Base-by-base conservation (phyloP, 2,113 vertebrate species). In the Aspidoscelis tigris region DNA sequence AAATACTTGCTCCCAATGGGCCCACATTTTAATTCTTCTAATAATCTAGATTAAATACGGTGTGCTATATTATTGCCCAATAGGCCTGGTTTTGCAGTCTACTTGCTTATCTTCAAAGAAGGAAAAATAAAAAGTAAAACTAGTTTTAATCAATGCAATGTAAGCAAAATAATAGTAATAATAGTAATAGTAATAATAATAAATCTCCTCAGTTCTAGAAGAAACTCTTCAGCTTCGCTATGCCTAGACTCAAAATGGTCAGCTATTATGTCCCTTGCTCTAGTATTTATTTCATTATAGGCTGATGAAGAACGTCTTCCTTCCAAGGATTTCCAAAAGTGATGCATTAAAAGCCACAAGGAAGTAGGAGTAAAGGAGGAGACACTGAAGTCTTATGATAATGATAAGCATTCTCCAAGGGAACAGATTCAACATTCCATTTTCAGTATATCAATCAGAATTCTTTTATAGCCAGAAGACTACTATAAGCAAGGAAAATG, bases 71-170 rank as follows among this genome's bases (percentile, higher is more conserved):
- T 71, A 7, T 84, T 71, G 76, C 53, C 18, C 61, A 47, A 78
- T 70, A 39, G 76, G 84, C 78, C 90, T 86, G 33, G 89, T 61
- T 80, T 71, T 76, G 72, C n/a, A 83, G 47, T 18, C 6, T 87
- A 22, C 16, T 71, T 73, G 22, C 20, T 61, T 65, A 50, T 71
- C 5, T 82, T 50, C 11, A 76, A 70, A 33, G 33, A 22, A 55
- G 9, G 55, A 9, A 47, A 3, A 10, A 7, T 61, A 39, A 7
- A 78, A n/a, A 69, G 0, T 81, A 65, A n/a, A 26, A 21, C 4
- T 89, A 61, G 1, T 68, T 76, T 75, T 53, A 76, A 53, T 58
- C 11, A 58, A 14, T 72, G 14, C 41, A n/a, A 12, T 14, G 22
- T 12, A 69, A 78, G 65, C 68, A 78, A 68, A 53, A 39, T 11